Evolutionary conservation across 2,888 invertebrate species (phyloP).

Genomic region (Spatulosminthurus flaviceps): DNA sequence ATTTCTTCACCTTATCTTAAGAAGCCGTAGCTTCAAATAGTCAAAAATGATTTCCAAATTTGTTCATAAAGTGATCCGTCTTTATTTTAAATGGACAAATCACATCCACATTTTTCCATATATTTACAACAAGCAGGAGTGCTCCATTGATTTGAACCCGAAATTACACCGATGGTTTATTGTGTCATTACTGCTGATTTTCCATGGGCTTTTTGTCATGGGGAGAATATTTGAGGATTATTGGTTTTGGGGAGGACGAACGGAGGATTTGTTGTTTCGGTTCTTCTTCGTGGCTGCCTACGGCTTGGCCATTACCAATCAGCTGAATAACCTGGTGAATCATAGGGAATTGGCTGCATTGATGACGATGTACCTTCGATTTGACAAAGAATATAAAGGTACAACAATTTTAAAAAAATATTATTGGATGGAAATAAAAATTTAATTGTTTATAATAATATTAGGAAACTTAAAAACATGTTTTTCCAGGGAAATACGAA

Average conservation of each 20-base stretch:
- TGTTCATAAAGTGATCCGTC: no score
- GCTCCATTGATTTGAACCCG: no score
- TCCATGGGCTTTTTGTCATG: not conserved
- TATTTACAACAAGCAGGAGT: no score
- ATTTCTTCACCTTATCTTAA: no score
- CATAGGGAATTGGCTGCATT: not conserved
- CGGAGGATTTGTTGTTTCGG: not conserved
- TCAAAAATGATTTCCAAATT: no score
- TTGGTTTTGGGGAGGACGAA: not conserved
- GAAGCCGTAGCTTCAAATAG: no score
- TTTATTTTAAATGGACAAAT: no score
- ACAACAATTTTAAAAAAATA: not conserved
- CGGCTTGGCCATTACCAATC: not conserved
- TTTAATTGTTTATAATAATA: not conserved
- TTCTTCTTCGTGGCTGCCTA: conserved; percentile 16
- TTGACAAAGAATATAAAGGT: not conserved
- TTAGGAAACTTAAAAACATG: not conserved
- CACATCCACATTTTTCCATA: no score
- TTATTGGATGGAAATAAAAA: not conserved
- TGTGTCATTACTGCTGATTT: not conserved
- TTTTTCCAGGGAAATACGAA: not conserved
- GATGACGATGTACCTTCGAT: not conserved
- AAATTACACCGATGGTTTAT: not conserved
- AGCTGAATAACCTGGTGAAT: not conserved
- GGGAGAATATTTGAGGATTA: not conserved